Evolutionary conservation across 2,888 invertebrate genomes (phyloP).

Genomic region (Tetheella fluctuosa): DNA sequence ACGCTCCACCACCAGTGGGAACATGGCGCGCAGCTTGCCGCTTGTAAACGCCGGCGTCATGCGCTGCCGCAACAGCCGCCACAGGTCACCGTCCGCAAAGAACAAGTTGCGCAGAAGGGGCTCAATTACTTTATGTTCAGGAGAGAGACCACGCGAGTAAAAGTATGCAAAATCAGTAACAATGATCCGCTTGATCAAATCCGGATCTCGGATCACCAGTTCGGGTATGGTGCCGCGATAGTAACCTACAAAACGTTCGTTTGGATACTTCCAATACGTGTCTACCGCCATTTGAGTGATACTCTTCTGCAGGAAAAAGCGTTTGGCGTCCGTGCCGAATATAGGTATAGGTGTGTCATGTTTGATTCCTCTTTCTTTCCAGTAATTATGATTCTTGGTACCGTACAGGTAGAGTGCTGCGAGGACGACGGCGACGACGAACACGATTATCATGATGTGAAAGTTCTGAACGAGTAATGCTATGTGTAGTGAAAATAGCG

Average conservation of each 20-base stretch:
- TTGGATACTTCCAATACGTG: conserved; percentile 58
- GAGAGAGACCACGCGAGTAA: conserved; percentile 53
- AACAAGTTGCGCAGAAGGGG: conserved; percentile 62
- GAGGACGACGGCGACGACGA: conserved; percentile 30
- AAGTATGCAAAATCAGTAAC: conserved; percentile 59
- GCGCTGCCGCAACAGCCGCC: conserved; percentile 62
- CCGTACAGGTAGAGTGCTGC: conserved; percentile 50
- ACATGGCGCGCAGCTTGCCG: conserved; percentile 64
- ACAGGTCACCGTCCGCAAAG: conserved; percentile 61
- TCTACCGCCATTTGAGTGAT: conserved; percentile 48
- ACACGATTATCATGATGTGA: conserved; percentile 30
- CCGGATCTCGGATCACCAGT: conserved; percentile 61
- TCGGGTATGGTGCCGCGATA: conserved; percentile 52
- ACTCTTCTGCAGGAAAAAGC: conserved; percentile 49
- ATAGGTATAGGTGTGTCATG: conserved; percentile 56
- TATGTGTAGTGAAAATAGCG: background rate
- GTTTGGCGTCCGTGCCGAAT: conserved; percentile 53
- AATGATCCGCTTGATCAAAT: conserved; percentile 54
- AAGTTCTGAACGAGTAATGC: conserved; percentile 7
- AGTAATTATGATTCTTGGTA: conserved; percentile 51
- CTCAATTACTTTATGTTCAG: conserved; percentile 44
- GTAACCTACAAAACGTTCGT: conserved; percentile 58
- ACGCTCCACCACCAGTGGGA: conserved; percentile 61
- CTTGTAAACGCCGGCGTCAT: conserved; percentile 64
- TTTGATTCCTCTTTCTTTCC: conserved; percentile 53